These are phyloP conservation scores for Leptosomus discolor DNA, from an alignment of 2,113 vertebrate species.

Conservation along the genomic window DNA sequence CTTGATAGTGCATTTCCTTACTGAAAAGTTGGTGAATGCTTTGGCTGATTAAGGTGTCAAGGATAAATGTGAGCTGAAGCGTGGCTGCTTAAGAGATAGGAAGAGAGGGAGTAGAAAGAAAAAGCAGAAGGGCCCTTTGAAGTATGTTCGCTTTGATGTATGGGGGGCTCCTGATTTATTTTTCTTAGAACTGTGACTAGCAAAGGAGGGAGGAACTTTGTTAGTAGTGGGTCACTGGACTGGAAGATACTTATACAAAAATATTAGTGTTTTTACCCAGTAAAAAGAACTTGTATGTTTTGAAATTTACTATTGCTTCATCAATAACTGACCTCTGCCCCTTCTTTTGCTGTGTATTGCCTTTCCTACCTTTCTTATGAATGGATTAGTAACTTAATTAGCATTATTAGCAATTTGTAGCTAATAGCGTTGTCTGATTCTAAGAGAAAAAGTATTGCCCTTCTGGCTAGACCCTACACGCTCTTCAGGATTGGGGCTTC, in stretches of 20 bases:
- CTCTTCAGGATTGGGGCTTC: not conserved
- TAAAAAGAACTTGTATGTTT: not conserved
- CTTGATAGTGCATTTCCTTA: not conserved
- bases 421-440: not conserved
- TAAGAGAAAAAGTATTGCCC: not conserved
- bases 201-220: not conserved
- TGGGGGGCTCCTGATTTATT: constrained; percentile 18
- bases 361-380: not conserved
- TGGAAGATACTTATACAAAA: not conserved
- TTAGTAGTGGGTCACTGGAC: not conserved
- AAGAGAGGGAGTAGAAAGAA: not conserved
- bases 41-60: not conserved
- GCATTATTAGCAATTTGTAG: not conserved
- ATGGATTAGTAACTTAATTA: not conserved
- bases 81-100: constrained; percentile 17
- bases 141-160: constrained; percentile 45
- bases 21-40: not conserved
- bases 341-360: not conserved
- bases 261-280: not conserved
- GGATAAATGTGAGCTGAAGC: constrained; percentile 16
- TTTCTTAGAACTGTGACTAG: not conserved
- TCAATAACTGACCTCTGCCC: not conserved
- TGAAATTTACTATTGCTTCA: not conserved
- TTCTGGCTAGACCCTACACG: not conserved
- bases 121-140: constrained; percentile 30